Conservation (phyloP, 2,888 invertebrate genomes). For the Drosophila robusta region DNA sequence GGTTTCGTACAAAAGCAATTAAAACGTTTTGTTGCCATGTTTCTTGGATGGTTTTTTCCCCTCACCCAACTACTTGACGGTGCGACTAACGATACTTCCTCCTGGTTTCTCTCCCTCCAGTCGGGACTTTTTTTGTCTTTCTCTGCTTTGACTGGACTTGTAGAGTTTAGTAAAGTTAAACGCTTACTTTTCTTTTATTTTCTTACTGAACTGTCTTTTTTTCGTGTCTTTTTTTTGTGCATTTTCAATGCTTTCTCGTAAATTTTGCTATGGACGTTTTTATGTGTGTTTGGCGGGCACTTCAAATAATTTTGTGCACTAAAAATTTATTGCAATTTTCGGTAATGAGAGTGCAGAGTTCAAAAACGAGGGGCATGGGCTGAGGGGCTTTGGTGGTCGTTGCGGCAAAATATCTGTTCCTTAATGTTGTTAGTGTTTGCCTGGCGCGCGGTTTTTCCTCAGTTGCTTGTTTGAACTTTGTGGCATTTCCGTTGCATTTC, state of each 20-base stretch:
- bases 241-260: conserved; percentile 62
- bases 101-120: neutral
- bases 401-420: conserved; percentile 24
- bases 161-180: conserved; percentile 55
- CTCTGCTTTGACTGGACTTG: conserved; percentile 3
- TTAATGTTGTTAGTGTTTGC: conserved; percentile 77
- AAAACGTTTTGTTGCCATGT: conserved; percentile 59
- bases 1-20: conserved; percentile 67
- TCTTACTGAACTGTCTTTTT: neutral
- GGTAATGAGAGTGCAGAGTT: conserved; percentile 73
- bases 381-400: neutral
- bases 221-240: conserved; percentile 15
- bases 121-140: conserved; percentile 3
- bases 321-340: conserved; percentile 79
- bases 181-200: conserved; percentile 39
- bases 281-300: conserved; percentile 78
- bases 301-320: conserved; percentile 76
- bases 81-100: conserved; percentile 37
- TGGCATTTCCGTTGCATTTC: conserved; percentile 80
- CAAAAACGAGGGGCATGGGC: conserved; percentile 2
- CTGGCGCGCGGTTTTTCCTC: conserved; percentile 58
- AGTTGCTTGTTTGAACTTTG: conserved; percentile 73
- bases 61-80: conserved; percentile 40
- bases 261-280: conserved; percentile 76
- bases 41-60: conserved; percentile 27